These are phyloP conservation scores for Ostrea denselamellosa DNA, from an alignment of 1,140 invertebrate species.

Conservation along the genomic window DNA sequence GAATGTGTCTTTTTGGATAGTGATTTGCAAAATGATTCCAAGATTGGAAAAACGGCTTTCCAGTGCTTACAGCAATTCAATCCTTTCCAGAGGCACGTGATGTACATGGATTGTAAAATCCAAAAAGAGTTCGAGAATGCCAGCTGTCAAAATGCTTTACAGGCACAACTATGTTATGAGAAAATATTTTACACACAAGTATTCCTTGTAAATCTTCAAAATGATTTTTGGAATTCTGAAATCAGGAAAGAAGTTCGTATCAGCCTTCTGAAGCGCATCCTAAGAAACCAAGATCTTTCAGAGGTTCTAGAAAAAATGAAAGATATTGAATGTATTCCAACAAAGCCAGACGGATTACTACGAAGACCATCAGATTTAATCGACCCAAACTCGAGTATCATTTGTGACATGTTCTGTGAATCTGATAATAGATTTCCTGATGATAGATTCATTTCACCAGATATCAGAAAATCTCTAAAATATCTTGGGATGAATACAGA, in stretches of 20 bases:
- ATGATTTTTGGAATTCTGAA: neutral
- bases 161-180: neutral
- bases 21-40: neutral
- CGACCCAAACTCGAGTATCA: neutral
- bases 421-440: constrained; percentile 27
- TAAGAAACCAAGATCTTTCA: neutral
- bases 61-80: neutral
- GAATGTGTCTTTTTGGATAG: neutral
- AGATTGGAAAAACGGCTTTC: neutral
- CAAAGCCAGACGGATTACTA: neutral
- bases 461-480: constrained; percentile 21
- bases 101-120: neutral
- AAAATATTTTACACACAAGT: neutral
- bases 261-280: neutral
- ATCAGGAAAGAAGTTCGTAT: neutral
- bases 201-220: constrained; percentile 7
- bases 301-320: neutral
- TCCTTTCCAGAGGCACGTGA: neutral
- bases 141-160: neutral
- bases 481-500: constrained; percentile 56
- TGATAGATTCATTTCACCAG: neutral
- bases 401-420: constrained; percentile 2
- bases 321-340: constrained; percentile 35
- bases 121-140: neutral
- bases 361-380: constrained; percentile 49